phyloP scores from a whole-genome alignment of 2,888 invertebrate species.

The Andricus curvator region DNA sequence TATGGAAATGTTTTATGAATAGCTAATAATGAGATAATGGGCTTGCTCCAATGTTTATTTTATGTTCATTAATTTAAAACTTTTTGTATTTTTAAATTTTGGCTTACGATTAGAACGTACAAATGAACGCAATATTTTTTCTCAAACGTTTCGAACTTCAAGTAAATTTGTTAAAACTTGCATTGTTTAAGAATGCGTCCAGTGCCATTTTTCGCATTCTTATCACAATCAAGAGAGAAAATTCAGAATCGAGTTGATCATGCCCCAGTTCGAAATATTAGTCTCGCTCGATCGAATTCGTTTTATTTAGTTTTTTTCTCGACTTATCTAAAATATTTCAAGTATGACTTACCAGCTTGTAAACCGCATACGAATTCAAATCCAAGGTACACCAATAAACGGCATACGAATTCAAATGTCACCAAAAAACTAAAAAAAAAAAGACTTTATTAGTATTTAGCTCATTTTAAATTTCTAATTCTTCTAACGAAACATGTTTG shows the following conservation, averaged over 20 bases:
- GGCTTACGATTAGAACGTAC: background rate
- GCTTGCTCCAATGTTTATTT: no score
- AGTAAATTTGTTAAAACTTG: no score
- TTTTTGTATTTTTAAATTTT: background rate
- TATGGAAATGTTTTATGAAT: no score
- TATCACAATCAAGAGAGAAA: slow-evolving; percentile 39
- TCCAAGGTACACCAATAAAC: background rate
- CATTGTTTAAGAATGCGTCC: slow-evolving; percentile 60
- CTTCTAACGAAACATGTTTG: background rate
- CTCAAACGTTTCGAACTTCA: no score
- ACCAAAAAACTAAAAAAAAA: background rate
- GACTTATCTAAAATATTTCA: background rate
- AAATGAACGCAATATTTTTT: background rate
- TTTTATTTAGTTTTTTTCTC: background rate
- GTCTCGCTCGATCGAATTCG: background rate
- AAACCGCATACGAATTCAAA: background rate
- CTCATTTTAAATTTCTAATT: background rate
- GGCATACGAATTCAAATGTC: background rate
- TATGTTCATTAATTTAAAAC: background rate
- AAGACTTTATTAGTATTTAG: background rate
- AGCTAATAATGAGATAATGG: no score
- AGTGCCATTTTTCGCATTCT: slow-evolving; percentile 61
- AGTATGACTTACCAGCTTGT: background rate
- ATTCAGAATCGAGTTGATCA: background rate
- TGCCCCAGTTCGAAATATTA: background rate